These are phyloP conservation scores for Xestobium rufovillosum DNA, from an alignment of 2,888 invertebrate species.

Conservation along the genomic window DNA sequence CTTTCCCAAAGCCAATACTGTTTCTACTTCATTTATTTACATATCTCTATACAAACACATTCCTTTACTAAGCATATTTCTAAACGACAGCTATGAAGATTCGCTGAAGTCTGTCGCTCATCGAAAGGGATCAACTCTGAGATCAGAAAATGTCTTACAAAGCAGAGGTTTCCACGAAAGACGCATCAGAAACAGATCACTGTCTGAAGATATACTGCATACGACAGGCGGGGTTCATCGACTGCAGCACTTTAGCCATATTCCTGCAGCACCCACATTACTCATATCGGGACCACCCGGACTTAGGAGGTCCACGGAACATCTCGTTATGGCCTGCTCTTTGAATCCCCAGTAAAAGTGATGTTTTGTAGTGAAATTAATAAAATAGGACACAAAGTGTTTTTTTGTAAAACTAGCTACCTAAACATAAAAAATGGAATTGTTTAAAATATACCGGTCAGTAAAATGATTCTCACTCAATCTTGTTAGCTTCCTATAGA, in stretches of 20 bases:
- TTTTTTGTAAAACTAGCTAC: too few species aligned
- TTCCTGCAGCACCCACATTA: slow-evolving; percentile 33
- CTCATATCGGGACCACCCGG: slow-evolving; percentile 32
- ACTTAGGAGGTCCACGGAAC: slow-evolving; percentile 32
- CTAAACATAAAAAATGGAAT: too few species aligned
- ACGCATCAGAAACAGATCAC: slow-evolving; percentile 35
- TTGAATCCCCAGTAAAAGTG: too few species aligned
- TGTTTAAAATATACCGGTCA: too few species aligned
- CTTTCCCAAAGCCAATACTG: too few species aligned
- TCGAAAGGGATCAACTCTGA: slow-evolving; percentile 32
- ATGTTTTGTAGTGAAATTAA: too few species aligned
- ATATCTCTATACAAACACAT: too few species aligned
- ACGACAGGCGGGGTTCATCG: slow-evolving; percentile 26
- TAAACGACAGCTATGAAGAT: slow-evolving; percentile 78
- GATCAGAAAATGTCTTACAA: slow-evolving; percentile 22
- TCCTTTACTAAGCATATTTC: too few species aligned
- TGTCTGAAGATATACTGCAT: slow-evolving; percentile 33
- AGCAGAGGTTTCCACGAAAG: slow-evolving; percentile 16
- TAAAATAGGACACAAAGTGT: too few species aligned
- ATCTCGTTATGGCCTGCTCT: slow-evolving; percentile 30
- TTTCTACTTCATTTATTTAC: too few species aligned
- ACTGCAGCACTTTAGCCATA: slow-evolving; percentile 25
- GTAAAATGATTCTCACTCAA: too few species aligned
- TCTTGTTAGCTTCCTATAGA: too few species aligned
- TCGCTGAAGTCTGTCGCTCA: slow-evolving; percentile 63